Evolutionary conservation across 2,888 invertebrate genomes (phyloP), one percentile per base, ranked within the genome.

Genomic region (Meiosimyza platycephala): DNA sequence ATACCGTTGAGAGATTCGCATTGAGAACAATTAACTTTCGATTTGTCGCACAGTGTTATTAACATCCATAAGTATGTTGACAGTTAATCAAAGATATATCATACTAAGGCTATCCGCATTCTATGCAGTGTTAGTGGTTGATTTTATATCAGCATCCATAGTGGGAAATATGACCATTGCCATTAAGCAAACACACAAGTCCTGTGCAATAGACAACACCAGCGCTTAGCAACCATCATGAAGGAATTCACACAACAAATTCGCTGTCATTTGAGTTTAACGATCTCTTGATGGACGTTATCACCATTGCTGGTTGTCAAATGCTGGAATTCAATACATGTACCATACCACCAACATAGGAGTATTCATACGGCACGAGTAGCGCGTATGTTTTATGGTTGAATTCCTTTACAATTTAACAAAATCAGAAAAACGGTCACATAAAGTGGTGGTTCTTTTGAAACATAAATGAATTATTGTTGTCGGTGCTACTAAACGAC

Each of bases 241-340:
- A 63, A 62, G 47, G 48, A 63, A 47, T 63, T 63, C 48, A 40
- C 63, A 40, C 33, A 13, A 47, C 48, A 63, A 63, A 63, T 63
- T 63, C 63, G 63, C 48, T 63, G 48, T 48, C 63, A 18, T 63
- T 63, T 40, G 63, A 63, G 63, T 63, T 48, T 63, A 63, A 63
- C 63, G 63, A 63, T 63, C 63, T 63, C 11, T 40, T 6, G 40
- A 9, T 47, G 63, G 47, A 16, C 16, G 40, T 40, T 16, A 40
- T 40, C 40, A 40, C 40, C 40, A 40, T 40, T 9, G 40, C 9
- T 40, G 9, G 40, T 40, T 7, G 40, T 7, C 40, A 9, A 40
- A 40, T 28, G 28, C 28, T 28, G 40, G 40, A 40, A 40, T 40
- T 40, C 40, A 6, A 40, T 1, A 40, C 40, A 40, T 40, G 1